A percentile compares a stretch with the other conserved stretches of the same genome.
Evolutionary conservation across 2,113 vertebrate species (phyloP).

Genomic region (Chaetops frenatus): DNA sequence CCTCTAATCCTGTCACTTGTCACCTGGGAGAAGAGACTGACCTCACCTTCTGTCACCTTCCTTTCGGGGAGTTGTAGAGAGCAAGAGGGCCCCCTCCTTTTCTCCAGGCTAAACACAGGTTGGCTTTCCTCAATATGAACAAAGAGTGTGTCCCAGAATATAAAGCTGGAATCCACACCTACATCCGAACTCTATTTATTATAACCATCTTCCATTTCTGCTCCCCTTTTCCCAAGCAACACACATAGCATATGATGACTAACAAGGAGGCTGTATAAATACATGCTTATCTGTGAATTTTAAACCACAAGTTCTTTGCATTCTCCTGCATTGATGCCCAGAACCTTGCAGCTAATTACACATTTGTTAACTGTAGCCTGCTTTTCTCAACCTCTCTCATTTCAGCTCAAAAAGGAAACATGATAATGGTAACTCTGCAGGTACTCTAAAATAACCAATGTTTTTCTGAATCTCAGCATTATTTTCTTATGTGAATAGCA

Average conservation of each 20-base stretch:
- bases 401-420: not conserved
- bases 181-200: not conserved
- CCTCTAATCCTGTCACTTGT: not conserved
- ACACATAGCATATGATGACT: not conserved
- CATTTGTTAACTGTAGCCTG: constrained; percentile 4
- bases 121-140: not conserved
- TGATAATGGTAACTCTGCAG: constrained; percentile 25
- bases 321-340: not conserved
- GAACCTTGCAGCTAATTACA: not conserved
- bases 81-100: not conserved
- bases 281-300: not conserved
- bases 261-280: not conserved
- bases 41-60: not conserved
- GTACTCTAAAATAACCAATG: not conserved
- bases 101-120: not conserved
- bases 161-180: not conserved
- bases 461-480: constrained; percentile 38
- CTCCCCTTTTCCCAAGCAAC: not conserved
- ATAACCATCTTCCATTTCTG: not conserved
- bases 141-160: fast-evolving
- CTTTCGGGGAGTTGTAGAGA: not conserved
- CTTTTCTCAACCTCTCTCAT: constrained; percentile 27
- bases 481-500: not conserved
- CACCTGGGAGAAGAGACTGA: not conserved
- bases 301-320: not conserved